Evolutionary conservation across 2,113 vertebrate genomes (phyloP).

Genomic region (Calonectris borealis): DNA sequence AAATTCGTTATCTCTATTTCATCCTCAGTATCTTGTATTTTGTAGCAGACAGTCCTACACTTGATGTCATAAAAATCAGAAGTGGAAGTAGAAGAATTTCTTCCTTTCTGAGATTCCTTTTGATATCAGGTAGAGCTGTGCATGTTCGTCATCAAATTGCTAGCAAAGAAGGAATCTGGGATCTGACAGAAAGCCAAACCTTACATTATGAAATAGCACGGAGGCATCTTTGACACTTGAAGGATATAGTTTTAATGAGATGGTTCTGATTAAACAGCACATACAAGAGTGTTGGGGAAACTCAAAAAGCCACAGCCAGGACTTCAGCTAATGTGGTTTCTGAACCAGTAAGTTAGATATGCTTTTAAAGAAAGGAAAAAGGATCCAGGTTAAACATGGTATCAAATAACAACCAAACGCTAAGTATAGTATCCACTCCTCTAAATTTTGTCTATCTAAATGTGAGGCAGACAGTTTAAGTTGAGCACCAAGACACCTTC

Average conservation of each 20-base stretch:
- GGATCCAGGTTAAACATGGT: not conserved
- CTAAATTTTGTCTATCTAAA: not conserved
- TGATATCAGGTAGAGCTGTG: not conserved
- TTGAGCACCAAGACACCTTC: not conserved
- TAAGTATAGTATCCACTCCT: not conserved
- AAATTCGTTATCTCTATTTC: not conserved
- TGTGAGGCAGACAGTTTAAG: fast-evolving
- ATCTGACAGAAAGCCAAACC: not conserved
- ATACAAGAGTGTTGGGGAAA: not conserved
- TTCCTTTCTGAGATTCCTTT: not conserved
- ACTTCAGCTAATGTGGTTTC: not conserved
- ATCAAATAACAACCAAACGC: not conserved
- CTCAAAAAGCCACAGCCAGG: not conserved
- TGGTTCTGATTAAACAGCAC: not conserved
- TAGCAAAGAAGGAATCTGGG: not conserved
- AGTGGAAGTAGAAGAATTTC: not conserved
- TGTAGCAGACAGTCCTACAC: not conserved
- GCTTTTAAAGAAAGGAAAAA: not conserved
- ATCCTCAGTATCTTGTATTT: not conserved
- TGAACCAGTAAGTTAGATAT: not conserved
- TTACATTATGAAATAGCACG: not conserved
- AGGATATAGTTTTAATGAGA: not conserved
- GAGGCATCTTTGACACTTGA: not conserved
- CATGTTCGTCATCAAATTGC: not conserved
- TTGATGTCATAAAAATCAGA: not conserved